These are phyloP conservation scores for Anoplopoma fimbria DNA, from an alignment of 2,113 vertebrate species.

Conservation along the genomic window DNA sequence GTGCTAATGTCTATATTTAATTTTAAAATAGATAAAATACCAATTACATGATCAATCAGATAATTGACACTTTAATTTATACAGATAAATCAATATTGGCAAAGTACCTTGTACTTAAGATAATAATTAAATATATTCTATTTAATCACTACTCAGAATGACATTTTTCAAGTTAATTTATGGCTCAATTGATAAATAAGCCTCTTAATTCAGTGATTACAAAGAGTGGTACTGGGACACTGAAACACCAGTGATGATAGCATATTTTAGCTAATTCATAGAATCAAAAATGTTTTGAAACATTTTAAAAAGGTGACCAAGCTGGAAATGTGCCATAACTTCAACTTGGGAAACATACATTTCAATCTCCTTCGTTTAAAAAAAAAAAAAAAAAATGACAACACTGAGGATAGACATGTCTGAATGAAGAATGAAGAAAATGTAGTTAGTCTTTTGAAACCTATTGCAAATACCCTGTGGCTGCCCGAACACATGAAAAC, in stretches of 20 bases:
- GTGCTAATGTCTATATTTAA: constrained; percentile 56
- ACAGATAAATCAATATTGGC: constrained; percentile 49
- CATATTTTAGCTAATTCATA: constrained; percentile 63
- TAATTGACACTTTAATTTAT: constrained; percentile 57
- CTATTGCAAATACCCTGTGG: constrained; percentile 53
- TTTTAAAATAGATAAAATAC: constrained; percentile 69
- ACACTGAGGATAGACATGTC: constrained; percentile 15
- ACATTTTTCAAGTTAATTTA: constrained; percentile 42
- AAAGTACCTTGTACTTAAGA: constrained; percentile 74
- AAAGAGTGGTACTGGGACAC: constrained; percentile 34
- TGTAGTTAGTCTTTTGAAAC: constrained; percentile 33
- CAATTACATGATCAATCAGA: constrained; percentile 61
- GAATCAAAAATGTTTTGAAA: constrained; percentile 67
- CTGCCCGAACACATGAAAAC: constrained; percentile 32
- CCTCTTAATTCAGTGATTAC: constrained; percentile 41
- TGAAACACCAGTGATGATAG: constrained; percentile 48
- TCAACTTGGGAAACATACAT: constrained; percentile 41
- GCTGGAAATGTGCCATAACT: constrained; percentile 23
- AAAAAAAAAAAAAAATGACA: constrained; percentile 23
- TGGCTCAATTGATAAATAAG: constrained; percentile 52
- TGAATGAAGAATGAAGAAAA: constrained; percentile 38
- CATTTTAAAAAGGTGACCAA: constrained; percentile 35
- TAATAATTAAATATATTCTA: constrained; percentile 62
- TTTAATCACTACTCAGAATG: constrained; percentile 43
- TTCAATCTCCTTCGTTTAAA: constrained; percentile 23